phyloP scores from a whole-genome alignment of 92 coral and sea anemone species.

The Porites divaricata region DNA sequence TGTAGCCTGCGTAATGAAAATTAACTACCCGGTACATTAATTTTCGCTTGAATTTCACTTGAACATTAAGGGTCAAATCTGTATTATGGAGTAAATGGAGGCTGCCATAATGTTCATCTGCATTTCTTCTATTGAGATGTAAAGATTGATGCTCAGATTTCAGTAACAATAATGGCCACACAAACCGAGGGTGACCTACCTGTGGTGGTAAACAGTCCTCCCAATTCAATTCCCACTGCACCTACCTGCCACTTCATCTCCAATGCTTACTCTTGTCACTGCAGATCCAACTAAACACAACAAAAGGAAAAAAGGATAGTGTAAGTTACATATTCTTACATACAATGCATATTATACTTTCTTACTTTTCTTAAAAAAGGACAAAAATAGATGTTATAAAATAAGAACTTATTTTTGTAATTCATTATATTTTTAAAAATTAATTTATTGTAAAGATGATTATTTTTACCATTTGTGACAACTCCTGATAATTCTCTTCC shows the following conservation, averaged over 20 bases:
- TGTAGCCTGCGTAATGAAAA: too few species aligned
- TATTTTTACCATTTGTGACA: constrained; percentile 76
- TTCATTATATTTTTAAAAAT: background rate
- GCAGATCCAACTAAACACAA: constrained; percentile 82
- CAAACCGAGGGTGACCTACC: too few species aligned
- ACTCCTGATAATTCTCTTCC: constrained; percentile 92
- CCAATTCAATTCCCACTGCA: background rate
- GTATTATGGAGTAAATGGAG: too few species aligned
- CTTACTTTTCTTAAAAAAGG: too few species aligned
- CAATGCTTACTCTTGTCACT: constrained; percentile 85
- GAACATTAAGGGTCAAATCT: too few species aligned
- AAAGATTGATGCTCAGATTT: too few species aligned
- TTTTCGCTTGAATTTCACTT: too few species aligned
- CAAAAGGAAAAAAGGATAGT: background rate
- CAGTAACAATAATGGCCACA: too few species aligned
- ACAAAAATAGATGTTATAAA: background rate
- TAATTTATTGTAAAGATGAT: background rate
- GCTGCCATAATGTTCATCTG: too few species aligned
- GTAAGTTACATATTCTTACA: background rate
- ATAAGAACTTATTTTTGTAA: background rate
- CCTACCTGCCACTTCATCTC: constrained; percentile 97
- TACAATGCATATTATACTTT: background rate
- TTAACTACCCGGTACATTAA: too few species aligned
- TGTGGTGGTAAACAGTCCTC: too few species aligned
- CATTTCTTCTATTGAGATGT: too few species aligned